Evolutionary conservation across 2,113 vertebrate genomes (phyloP).

Genomic region (Ahaetulla prasina): DNA sequence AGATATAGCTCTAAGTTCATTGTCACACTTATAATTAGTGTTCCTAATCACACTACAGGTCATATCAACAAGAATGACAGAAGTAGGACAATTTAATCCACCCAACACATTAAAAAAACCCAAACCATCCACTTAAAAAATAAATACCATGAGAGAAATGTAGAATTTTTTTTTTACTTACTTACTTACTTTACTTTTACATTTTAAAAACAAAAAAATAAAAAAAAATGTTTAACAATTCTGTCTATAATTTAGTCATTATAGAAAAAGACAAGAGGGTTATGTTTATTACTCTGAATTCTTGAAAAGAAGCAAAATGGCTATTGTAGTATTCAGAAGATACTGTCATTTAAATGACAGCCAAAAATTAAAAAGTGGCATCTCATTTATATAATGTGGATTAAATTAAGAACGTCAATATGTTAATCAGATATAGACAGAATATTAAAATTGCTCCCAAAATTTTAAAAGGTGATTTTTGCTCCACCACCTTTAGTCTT

Average conservation of each 20-base stretch:
- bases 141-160: neutral
- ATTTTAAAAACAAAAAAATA: neutral
- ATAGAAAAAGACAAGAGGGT: neutral
- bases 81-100: neutral
- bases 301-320: neutral
- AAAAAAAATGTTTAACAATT: neutral
- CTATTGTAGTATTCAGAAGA: neutral
- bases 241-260: neutral
- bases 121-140: too few relatives aligned
- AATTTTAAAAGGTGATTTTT: neutral
- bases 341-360: neutral
- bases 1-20: neutral
- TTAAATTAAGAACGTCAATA: neutral
- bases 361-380: neutral
- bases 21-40: too few relatives aligned
- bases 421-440: neutral
- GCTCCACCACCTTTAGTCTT: slow-evolving; percentile 3
- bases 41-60: neutral
- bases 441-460: neutral
- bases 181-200: too few relatives aligned
- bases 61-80: neutral
- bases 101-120: too few relatives aligned
- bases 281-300: neutral
- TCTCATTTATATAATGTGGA: neutral
- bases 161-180: too few relatives aligned